Percentiles rank a stretch among this genome's conserved stretches.
Evolutionary conservation across 2,888 invertebrate species (phyloP).

Genomic region (Pyrrhosoma nymphula): DNA sequence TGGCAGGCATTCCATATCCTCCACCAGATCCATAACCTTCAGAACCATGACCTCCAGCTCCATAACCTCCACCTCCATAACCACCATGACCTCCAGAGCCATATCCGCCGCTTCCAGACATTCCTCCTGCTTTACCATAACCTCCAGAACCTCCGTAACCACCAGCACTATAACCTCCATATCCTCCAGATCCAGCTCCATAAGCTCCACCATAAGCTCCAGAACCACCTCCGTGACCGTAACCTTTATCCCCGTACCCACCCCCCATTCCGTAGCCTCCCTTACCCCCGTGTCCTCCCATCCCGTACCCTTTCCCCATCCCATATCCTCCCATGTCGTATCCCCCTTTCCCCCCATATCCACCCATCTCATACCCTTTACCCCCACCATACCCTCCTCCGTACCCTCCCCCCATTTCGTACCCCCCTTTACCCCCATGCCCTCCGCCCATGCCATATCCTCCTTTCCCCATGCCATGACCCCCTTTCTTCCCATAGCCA

Average conservation of each 20-base stretch:
- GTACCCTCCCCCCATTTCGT: conserved; percentile 43
- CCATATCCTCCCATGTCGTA: not conserved
- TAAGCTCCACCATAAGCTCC: conserved; percentile 14
- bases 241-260: not conserved
- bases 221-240: not conserved
- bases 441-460: conserved; percentile 43
- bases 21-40: conserved; percentile 8
- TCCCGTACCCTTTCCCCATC: not conserved
- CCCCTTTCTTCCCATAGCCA: not conserved
- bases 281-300: not conserved
- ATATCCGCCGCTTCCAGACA: conserved; percentile 5
- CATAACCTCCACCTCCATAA: conserved; percentile 36
- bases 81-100: conserved; percentile 56
- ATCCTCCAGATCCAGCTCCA: not conserved
- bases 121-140: not conserved
- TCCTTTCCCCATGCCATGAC: not conserved
- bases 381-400: conserved; percentile 34
- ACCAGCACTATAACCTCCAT: conserved; percentile 35
- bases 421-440: conserved; percentile 20
- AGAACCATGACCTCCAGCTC: conserved; percentile 31
- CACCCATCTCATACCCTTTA: not conserved
- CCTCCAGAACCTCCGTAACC: not conserved
- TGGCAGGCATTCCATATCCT: not conserved
- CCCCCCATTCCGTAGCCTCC: not conserved
- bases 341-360: conserved; percentile 38